A percentile compares a stretch with the other conserved stretches of the same genome.
Evolutionary conservation across 2,797 vertebrate species (phyloP).

Genomic region (Sebastes nivosus): DNA sequence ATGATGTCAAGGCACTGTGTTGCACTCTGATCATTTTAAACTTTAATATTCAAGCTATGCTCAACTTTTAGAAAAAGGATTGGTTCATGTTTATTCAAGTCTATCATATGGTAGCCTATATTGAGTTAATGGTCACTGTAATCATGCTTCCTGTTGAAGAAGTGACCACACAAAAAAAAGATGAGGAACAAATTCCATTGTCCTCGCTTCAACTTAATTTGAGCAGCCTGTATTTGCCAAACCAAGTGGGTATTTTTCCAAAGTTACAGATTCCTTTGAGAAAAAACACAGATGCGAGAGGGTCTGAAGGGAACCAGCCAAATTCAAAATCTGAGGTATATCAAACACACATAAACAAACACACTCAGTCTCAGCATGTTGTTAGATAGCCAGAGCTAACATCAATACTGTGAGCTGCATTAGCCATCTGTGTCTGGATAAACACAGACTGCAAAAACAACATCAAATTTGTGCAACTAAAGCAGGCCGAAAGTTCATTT

Average conservation of each 20-base stretch:
- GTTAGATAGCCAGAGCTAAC: too few species aligned
- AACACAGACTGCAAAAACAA: not conserved
- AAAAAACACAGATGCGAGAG: not conserved
- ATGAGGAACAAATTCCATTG: not conserved
- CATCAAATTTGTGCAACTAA: not conserved
- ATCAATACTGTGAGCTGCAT: not conserved
- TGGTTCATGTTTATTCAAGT: not conserved
- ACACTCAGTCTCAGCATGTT: too few species aligned
- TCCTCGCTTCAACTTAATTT: not conserved
- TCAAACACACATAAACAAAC: too few species aligned
- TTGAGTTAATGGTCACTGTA: not conserved
- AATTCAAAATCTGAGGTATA: too few species aligned
- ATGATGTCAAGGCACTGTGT: not conserved
- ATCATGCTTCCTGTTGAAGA: not conserved
- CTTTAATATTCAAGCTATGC: not conserved
- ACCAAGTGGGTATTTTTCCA: not conserved
- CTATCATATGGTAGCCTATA: not conserved
- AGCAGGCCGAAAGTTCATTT: not conserved
- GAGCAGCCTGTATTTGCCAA: not conserved
- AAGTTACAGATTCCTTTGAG: not conserved
- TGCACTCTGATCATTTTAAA: not conserved
- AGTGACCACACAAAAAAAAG: not conserved
- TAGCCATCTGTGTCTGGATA: not conserved
- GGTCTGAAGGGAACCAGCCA: too few species aligned
- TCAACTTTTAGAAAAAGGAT: not conserved